Base-by-base conservation (phyloP, 2,888 invertebrate species). In the Anthrax anthrax region DNA sequence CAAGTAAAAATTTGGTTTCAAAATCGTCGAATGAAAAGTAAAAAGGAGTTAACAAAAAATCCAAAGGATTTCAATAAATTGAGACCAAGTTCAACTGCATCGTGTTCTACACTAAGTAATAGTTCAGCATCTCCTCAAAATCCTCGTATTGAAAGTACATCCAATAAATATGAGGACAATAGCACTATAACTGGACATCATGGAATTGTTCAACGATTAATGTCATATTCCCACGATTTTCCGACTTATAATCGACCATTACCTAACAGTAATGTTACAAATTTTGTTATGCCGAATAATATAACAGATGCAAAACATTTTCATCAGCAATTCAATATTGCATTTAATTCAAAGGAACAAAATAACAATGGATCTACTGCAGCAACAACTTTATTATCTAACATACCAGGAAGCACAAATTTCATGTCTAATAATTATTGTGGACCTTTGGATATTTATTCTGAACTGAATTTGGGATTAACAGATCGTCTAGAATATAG, bases 1-100 rank as follows among this genome's bases (percentile, higher is more conserved):
- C 89, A 90, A 70, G 86, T 86, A 52, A 86, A 86, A 67, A 83
- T 85, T 59, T 86, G 85, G 85, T 86, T 89, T 62, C 84, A 85
- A 64, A 84, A 84, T 66, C 74, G 84, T 34, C 72, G 84, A 36
- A 85, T 85, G 84, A 85, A 85, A 62, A 80, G 77, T 74, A 85
- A 85, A 67, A 82, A 82, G 64, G 82, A 75, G 72, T 4, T 13
- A 18, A 13, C 13, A 10, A 47, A 44, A n/a, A 44, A 39, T 16
- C 14, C 29, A 1, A 45, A 43, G 36, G 45, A 49, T 17, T 10
- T 23, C 3, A 39, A 40, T 10, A 42, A 41, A 36, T n/a, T 32
- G 13, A 42, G 45, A 4, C 45, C 51, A 8, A 42, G 46, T 36
- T 48, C 48, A 12, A 44, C 39, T 9, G 29, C 46, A 10, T 44